A percentile compares a stretch with the other conserved stretches of the same genome.
phyloP scores from a whole-genome alignment of 2,888 invertebrate genomes.

The Ormyrus nitidulus region DNA sequence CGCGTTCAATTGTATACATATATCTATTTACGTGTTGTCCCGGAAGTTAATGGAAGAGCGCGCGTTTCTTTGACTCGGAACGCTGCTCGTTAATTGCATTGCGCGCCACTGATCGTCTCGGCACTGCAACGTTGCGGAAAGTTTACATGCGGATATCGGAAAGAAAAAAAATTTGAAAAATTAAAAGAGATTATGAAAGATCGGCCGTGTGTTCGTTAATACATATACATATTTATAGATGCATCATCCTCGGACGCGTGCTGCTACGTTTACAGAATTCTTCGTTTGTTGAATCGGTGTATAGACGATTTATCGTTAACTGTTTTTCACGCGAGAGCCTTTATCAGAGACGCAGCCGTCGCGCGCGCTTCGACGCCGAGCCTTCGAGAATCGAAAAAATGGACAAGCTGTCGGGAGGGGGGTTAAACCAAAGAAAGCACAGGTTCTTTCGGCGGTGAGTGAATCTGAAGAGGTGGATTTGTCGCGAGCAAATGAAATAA shows the following conservation, averaged over 20 bases:
- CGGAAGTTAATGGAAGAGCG: conserved; percentile 24
- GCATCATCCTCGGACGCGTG: conserved; percentile 34
- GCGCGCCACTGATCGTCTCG: not conserved
- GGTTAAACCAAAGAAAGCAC: too few relatives aligned
- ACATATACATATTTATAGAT: conserved; percentile 54
- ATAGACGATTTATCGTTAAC: too few relatives aligned
- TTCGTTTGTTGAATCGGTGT: not conserved
- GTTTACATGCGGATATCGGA: too few relatives aligned
- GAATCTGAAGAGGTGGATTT: too few relatives aligned
- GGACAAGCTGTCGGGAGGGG: too few relatives aligned
- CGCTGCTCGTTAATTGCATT: not conserved
- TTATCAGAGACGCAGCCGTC: too few relatives aligned
- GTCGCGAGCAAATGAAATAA: too few relatives aligned
- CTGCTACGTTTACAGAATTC: not conserved
- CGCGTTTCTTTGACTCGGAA: conserved; percentile 14
- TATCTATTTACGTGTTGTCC: not conserved
- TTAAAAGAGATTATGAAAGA: conserved; percentile 8
- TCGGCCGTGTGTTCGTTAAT: conserved; percentile 37
- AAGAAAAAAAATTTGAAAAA: too few relatives aligned
- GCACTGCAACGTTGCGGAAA: not conserved
- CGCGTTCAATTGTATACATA: not conserved
- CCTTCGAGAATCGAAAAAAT: too few relatives aligned
- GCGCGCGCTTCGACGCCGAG: too few relatives aligned
- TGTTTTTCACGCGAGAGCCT: too few relatives aligned
- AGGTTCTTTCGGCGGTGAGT: too few relatives aligned